These are phyloP conservation scores for Balearica regulorum DNA, from an alignment of 2,797 vertebrate species.

Conservation along the genomic window DNA sequence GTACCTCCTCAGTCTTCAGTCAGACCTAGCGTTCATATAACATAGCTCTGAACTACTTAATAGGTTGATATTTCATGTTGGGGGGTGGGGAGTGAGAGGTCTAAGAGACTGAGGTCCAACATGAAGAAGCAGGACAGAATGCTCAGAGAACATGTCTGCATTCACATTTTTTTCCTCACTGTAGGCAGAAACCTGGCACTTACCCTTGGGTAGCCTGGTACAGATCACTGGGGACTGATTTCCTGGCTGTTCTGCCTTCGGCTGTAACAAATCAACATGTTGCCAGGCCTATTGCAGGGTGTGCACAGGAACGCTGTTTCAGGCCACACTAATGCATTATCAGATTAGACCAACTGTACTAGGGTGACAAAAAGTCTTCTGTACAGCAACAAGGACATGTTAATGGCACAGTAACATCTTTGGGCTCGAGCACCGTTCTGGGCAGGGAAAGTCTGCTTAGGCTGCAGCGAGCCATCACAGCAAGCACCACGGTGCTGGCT, in stretches of 20 bases:
- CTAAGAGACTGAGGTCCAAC: not conserved
- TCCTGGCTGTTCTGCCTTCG: not conserved
- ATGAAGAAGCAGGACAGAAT: not conserved
- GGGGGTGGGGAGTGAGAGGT: not conserved
- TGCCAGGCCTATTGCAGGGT: not conserved
- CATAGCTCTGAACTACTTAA: not conserved
- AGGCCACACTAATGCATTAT: not conserved
- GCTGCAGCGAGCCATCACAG: not conserved
- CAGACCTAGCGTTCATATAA: not conserved
- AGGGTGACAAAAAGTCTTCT: not conserved
- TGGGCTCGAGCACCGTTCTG: not conserved
- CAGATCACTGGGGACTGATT: not conserved
- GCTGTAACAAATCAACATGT: not conserved
- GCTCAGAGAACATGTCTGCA: not conserved
- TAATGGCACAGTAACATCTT: not conserved
- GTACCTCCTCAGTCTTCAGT: not conserved
- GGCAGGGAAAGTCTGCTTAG: not conserved
- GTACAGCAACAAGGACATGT: not conserved
- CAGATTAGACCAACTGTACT: not conserved
- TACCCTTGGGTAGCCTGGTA: not conserved
- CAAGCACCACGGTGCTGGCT: not conserved
- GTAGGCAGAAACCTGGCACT: not conserved
- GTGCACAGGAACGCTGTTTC: not conserved
- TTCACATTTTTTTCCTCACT: fast-evolving
- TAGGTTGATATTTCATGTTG: not conserved